These are phyloP conservation scores for Harpegnathos saltator DNA, from an alignment of 1,140 invertebrate species.

Conservation along the genomic window DNA sequence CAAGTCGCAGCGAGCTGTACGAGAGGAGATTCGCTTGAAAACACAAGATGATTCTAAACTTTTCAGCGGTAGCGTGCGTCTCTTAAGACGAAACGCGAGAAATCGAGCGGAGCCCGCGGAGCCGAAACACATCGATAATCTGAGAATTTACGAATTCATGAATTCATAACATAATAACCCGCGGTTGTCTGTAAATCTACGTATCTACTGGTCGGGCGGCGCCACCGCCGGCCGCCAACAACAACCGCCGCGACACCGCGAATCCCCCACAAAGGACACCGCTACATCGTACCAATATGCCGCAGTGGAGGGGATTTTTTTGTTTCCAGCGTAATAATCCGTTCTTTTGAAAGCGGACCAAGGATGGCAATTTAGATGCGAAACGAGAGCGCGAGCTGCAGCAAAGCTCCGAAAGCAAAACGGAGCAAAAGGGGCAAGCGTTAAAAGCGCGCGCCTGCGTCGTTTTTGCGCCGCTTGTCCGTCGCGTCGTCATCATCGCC, in stretches of 20 bases:
- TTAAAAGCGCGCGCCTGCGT: constrained; percentile 42
- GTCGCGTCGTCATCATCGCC: constrained; percentile 48
- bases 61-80: too few relatives aligned
- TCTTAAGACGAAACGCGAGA: constrained; percentile 8
- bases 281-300: constrained; percentile 10
- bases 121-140: constrained; percentile 16
- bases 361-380: constrained; percentile 35
- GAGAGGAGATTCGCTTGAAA: too few relatives aligned
- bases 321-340: constrained; percentile 30
- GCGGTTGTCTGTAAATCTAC: constrained; percentile 30
- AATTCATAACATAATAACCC: constrained; percentile 25
- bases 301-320: constrained; percentile 1
- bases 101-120: neutral
- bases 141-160: constrained; percentile 16
- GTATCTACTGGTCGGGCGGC: constrained; percentile 28
- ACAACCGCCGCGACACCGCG: neutral
- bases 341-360: neutral
- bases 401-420: too few relatives aligned
- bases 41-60: too few relatives aligned
- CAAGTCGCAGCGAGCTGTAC: too few relatives aligned
- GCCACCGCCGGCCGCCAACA: neutral
- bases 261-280: constrained; percentile 27
- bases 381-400: neutral
- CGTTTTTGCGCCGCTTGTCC: constrained; percentile 13
- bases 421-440: constrained; percentile 26